Conservation (phyloP, 2,113 vertebrate species). For the Lophochroa leadbeateri region DNA sequence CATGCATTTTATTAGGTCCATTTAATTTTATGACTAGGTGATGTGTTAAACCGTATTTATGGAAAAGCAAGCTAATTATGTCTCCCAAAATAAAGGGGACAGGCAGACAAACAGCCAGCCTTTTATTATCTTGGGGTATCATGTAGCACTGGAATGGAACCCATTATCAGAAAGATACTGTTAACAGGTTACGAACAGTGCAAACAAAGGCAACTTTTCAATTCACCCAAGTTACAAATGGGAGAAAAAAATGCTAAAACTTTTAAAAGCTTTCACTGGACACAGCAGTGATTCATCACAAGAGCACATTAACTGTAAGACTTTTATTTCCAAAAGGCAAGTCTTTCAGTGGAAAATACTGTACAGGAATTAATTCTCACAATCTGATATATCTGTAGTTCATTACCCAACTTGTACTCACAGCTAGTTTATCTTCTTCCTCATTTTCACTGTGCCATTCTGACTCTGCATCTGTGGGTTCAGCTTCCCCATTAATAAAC, state of each 20-base stretch:
- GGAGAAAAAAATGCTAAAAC: not conserved
- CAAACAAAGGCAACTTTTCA: not conserved
- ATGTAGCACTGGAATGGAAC: conserved; percentile 59
- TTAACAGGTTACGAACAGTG: conserved; percentile 51
- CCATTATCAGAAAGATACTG: conserved; percentile 31
- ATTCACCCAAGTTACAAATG: not conserved
- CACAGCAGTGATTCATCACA: not conserved
- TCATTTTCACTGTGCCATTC: conserved; percentile 94
- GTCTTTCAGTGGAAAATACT: not conserved
- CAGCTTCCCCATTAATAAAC: conserved; percentile 85
- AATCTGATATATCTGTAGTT: not conserved
- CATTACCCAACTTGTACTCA: conserved; percentile 72
- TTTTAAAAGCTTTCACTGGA: not conserved
- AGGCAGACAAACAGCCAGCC: not conserved
- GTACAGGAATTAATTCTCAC: not conserved
- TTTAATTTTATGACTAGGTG: not conserved
- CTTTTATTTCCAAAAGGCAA: not conserved
- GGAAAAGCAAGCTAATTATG: not conserved
- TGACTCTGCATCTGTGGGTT: conserved; percentile 93
- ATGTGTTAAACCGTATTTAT: not conserved
- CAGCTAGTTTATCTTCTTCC: conserved; percentile 91
- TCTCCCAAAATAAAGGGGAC: conserved; percentile 32
- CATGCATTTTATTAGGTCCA: not conserved
- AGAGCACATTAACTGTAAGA: not conserved
- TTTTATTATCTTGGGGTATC: not conserved